Percentiles rank a stretch among this genome's conserved stretches.
phyloP scores from a whole-genome alignment of 2,113 vertebrate genomes.

The Rhinolophus ferrumequinum region DNA sequence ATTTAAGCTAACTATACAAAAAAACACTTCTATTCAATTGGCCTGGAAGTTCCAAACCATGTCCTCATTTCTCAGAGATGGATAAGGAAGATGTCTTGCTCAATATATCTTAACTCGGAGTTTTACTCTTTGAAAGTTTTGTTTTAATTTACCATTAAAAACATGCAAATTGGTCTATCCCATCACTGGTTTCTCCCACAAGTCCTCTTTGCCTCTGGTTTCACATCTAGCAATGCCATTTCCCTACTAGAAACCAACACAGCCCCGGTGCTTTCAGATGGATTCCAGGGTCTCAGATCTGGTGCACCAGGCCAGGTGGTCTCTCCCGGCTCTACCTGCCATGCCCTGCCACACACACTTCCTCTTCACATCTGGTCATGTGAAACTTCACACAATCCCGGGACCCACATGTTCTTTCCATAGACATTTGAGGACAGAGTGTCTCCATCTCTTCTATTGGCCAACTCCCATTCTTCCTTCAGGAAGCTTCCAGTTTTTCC shows the following conservation, averaged over 20 bases:
- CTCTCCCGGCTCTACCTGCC: accelerated
- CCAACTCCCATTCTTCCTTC: background rate
- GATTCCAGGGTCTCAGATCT: background rate
- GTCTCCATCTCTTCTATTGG: background rate
- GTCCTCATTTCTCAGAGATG: slow-evolving; percentile 43
- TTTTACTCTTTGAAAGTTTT: slow-evolving; percentile 30
- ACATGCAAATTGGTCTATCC: background rate
- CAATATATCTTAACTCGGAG: background rate
- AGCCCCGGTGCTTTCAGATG: background rate
- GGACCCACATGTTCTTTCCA: background rate
- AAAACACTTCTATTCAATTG: slow-evolving; percentile 61
- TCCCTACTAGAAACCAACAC: background rate
- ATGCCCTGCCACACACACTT: too few relatives aligned
- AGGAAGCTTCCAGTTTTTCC: background rate
- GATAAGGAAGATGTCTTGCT: background rate
- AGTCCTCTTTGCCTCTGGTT: background rate
- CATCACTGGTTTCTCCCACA: background rate
- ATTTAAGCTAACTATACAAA: slow-evolving; percentile 73
- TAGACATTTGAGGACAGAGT: background rate
- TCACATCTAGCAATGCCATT: background rate
- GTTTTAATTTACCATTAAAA: slow-evolving; percentile 31
- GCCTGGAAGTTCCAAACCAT: slow-evolving; percentile 16
- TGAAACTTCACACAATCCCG: background rate
- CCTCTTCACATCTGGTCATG: background rate
- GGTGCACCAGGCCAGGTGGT: too few relatives aligned